Conservation (phyloP, 30 jellyfish, hydroid and myxozoan species). For the Mastigias papua region DNA sequence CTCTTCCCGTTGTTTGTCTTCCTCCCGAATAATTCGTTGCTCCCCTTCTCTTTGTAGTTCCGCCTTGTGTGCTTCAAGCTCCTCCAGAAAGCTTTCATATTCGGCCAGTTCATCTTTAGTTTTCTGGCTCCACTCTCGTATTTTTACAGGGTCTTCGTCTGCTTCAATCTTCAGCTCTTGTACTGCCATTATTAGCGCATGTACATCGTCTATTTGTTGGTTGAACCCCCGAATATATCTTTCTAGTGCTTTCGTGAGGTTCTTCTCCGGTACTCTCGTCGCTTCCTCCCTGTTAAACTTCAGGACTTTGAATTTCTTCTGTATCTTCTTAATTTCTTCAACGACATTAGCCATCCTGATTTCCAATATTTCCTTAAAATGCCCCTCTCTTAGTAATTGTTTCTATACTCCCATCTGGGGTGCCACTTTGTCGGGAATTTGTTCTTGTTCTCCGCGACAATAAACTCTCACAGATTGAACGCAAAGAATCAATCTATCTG, state of each 20-base stretch:
- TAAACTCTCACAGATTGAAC: too few relatives aligned
- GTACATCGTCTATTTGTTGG: background rate
- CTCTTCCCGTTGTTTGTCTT: background rate
- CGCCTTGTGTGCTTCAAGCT: background rate
- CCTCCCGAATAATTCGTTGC: background rate
- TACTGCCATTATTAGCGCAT: background rate
- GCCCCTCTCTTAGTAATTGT: too few relatives aligned
- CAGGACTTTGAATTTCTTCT: background rate
- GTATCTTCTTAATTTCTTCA: background rate
- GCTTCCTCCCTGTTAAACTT: background rate
- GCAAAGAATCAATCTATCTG: too few relatives aligned
- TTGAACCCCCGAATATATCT: background rate
- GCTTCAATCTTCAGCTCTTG: background rate
- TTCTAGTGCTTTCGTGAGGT: background rate
- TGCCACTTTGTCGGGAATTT: too few relatives aligned
- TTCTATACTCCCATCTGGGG: too few relatives aligned
- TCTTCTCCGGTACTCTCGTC: background rate
- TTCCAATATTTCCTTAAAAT: too few relatives aligned
- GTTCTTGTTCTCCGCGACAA: too few relatives aligned
- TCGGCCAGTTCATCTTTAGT: background rate
- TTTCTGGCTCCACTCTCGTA: background rate
- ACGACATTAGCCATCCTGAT: background rate
- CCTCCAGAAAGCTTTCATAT: background rate
- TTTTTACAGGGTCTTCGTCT: background rate
- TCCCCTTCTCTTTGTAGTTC: background rate